Evolutionary conservation across 2,888 invertebrate species (phyloP).

Genomic region (Drosophila anceps): DNA sequence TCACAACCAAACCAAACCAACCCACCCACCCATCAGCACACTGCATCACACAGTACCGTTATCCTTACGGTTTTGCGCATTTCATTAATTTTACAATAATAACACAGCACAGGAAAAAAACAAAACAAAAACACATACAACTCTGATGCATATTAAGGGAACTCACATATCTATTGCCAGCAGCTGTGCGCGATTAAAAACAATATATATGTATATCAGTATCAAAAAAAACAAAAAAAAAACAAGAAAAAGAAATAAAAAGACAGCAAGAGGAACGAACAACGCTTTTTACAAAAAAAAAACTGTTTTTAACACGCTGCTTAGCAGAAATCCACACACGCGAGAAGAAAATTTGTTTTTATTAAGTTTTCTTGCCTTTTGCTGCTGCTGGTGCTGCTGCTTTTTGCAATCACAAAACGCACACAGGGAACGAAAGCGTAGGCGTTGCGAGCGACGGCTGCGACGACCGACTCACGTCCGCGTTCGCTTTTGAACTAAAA

Average conservation of each 20-base stretch:
- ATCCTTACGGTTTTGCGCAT: constrained; percentile 54
- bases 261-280: constrained; percentile 41
- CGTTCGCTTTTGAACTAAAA: constrained; percentile 61
- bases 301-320: constrained; percentile 44
- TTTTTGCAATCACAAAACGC: constrained; percentile 72
- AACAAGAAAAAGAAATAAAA: constrained; percentile 21
- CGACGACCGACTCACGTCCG: constrained; percentile 62
- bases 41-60: constrained; percentile 26
- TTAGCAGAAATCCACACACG: constrained; percentile 38
- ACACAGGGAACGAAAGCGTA: constrained; percentile 58
- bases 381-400: constrained; percentile 44
- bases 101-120: constrained; percentile 32
- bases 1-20: constrained; percentile 16
- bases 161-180: constrained; percentile 57
- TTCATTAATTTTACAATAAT: constrained; percentile 46
- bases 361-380: constrained; percentile 52
- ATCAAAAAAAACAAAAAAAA: constrained; percentile 17
- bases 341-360: constrained; percentile 52
- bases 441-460: constrained; percentile 59
- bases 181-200: constrained; percentile 63
- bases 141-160: constrained; percentile 13
- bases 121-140: constrained; percentile 26
- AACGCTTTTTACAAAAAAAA: constrained; percentile 39
- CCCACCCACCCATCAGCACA: constrained; percentile 1
- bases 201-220: constrained; percentile 37